Base-by-base conservation (phyloP, 1,140 invertebrate genomes). In the Drosophila pandora region DNA sequence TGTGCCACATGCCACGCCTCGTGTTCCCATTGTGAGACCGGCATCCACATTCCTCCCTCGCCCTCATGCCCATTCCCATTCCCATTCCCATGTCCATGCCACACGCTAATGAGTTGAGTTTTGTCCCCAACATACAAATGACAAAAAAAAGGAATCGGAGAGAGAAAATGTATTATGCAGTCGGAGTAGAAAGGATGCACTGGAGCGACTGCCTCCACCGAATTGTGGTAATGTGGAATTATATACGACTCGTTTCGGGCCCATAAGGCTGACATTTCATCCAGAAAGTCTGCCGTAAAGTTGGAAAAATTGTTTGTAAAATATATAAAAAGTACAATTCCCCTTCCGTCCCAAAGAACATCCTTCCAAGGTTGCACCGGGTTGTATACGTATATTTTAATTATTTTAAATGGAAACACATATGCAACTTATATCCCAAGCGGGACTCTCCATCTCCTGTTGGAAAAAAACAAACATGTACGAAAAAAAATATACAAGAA, bases 41-140 rank as follows among this genome's bases (percentile, higher is more conserved):
- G 39, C 12, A 0, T 32, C 22, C 48, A 17, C 9, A 6, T 39
- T 34, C n/a, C 49, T 13, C 22, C 54, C 6, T 10, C 6, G 10
- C n/a, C 59, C 47, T 7, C 25, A 1, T 28, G 25, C 6, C 25
- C 25, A 28, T 28, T 5, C 17, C 59, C 47, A 43, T 28, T 32
- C 17, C 17, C 17, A 17, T 17, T 4, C 17, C 59, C 47, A 43
- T 28, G 39, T 32, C 28, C n/a, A 4, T 37, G 7, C 23, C 49
- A 56, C 58, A 87, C 82, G 82, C 83, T 87, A 87, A 87, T 87
- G 82, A 87, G 82, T 87, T 81, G 70, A 57, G 60, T 79, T 76
- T 61, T 56, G 53, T 72, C 69, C 55, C 52, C 49, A 67, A 55
- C 57, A 75, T 75, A 83, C 61, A 85, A 63, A 13, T 17, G 5